Base-by-base conservation (phyloP, 2,888 invertebrate species). In the Gibbula magus region DNA sequence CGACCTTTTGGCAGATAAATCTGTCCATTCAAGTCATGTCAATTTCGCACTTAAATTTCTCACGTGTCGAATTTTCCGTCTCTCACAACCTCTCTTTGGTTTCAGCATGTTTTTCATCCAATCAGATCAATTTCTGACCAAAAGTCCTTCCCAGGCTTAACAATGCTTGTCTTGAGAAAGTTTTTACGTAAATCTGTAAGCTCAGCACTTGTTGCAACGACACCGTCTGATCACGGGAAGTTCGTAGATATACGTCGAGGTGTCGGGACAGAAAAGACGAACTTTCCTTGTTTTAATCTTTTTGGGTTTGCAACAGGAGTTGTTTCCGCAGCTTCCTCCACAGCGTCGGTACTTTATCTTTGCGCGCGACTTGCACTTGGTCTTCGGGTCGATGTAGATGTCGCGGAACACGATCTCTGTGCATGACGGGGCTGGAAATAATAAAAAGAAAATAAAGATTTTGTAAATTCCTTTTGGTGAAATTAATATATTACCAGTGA, bases 161-260 rank as follows among this genome's bases (percentile, higher is more conserved):
- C 61, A 61, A 61, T 61, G 61, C 61, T 61, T 61, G 25, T 61
- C 61, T 61, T 29, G 61, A 61, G 61, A 29, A 61, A 25, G 29
- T 61, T 22, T n/a, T 22, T 29, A 61, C 61, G 22, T 29, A 25
- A 61, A 61, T 20, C 25, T 61, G 61, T n/a, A 18, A 29, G 25
- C 29, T 61, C 61, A 74, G 25, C 92, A 92, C 70, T 84, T 85
- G 79, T 87, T 96, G 94, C 98, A 98, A 87, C 97, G 97, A 94
- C 99, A 99, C 93, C 98, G 98, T 93, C 98, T 96, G 92, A 99
- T 97, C 93, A 99, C 96, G 92, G 98, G 98, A 91, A 99, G 96
- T 92, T 98, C 97, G 95, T 98, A 97, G 93, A 97, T 97, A 95
- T 97, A 98, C 84, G 97, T 96, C 80, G 96, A 96, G 85, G 98